Base-by-base conservation (phyloP, 2,888 invertebrate species). In the Parascotia fuliginaria region DNA sequence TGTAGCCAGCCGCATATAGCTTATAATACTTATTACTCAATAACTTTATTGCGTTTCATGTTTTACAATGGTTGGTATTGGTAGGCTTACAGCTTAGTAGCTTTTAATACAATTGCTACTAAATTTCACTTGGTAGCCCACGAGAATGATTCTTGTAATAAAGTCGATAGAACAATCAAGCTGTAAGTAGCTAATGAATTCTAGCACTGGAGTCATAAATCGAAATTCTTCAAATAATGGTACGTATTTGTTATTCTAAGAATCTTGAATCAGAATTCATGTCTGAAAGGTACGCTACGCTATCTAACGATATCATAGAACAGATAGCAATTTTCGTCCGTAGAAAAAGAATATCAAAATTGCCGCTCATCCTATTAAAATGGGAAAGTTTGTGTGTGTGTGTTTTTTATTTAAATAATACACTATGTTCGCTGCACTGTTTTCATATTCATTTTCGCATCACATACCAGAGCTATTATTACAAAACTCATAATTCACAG, bases 1-100 rank as follows among this genome's bases (percentile, higher is more conserved):
- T 70, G 76, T 70, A 70, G 73, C 58, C 55, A 62, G 62, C 65
- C 73, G 70, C 74, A 77, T 61, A n/a, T n/a, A n/a, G n/a, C n/a
- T n/a, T n/a, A n/a, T n/a, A n/a, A n/a, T n/a, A n/a, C n/a, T n/a
- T n/a, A n/a, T n/a, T n/a, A n/a, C n/a, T n/a, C n/a, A n/a, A n/a
- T n/a, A n/a, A n/a, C n/a, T n/a, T n/a, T n/a, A n/a, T n/a, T n/a
- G n/a, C n/a, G n/a, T n/a, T n/a, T n/a, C n/a, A n/a, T n/a, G n/a
- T n/a, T n/a, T n/a, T n/a, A n/a, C n/a, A n/a, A n/a, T n/a, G n/a
- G n/a, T n/a, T n/a, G n/a, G n/a, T n/a, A n/a, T n/a, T n/a, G n/a
- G n/a, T n/a, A n/a, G n/a, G n/a, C n/a, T n/a, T n/a, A n/a, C n/a
- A n/a, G n/a, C n/a, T n/a, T n/a, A n/a, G n/a, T n/a, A 67, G 69